Evolutionary conservation across 2,888 invertebrate species (phyloP), one percentile per base, ranked within the genome.

Genomic region (Agonopterix heracliana): DNA sequence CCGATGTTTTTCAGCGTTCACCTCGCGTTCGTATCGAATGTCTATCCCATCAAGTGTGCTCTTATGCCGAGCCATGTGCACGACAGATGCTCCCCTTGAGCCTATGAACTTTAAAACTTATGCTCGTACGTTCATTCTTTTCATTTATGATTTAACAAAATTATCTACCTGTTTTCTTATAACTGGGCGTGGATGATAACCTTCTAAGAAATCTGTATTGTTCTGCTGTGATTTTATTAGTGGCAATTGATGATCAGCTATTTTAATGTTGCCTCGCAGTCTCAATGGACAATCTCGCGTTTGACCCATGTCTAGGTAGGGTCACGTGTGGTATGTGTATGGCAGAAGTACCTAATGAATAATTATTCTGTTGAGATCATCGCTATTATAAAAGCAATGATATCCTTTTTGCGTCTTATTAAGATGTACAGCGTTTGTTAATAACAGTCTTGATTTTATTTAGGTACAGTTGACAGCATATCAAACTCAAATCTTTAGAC

Each of bases 61-160:
- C 72, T 71, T 73, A 63, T 64, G 67, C 62, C 63, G 71, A 61
- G 74, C 81, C 87, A 88, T 88, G 81, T 88, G 87, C 64, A 60
- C 77, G 67, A 73, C 87, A 88, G 80, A 86, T 88, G 87, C 75
- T 75, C 63, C 70, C 63, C 68, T 70, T 70, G 68, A 67, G 64
- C 63, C 66, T 68, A 64, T 60, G 57, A 58, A 57, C 54, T 59
- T 61, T 56, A 59, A 41, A 67, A 68, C 65, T 66, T 64, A 71
- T 67, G 57, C 59, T 57, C 58, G 53, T 64, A 53, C 56, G 43
- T 56, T 51, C 52, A 38, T 57, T 54, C 53, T 57, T 59, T 53
- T n/a, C 10, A 10, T 44, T 42, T 38, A n/a, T 38, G 38, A 9
- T 38, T 38, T 38, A 38, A 38, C 5, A 38, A 38, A 38, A n/a